A percentile compares a stretch with the other conserved stretches of the same genome.
phyloP scores from a whole-genome alignment of 2,888 invertebrate species.

The Cosmia pyralina region DNA sequence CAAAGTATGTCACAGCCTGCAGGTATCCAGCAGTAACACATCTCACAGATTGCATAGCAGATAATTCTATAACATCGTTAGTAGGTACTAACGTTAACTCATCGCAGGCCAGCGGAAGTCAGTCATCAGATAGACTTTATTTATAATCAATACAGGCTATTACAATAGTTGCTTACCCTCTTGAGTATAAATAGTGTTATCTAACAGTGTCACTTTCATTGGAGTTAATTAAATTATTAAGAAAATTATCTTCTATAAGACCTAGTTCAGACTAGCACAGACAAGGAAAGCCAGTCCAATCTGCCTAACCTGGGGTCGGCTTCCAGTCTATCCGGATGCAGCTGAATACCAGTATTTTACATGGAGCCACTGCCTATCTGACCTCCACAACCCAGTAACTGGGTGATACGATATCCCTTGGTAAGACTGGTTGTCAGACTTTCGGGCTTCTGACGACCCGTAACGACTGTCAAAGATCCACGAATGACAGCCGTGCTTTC shows the following conservation, averaged over 20 bases:
- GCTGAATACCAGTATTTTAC: no score
- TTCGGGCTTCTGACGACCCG: no score
- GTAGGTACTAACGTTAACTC: conserved; percentile 4
- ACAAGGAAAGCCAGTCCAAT: neutral
- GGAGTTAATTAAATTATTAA: neutral
- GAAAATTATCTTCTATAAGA: neutral
- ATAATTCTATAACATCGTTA: conserved; percentile 39
- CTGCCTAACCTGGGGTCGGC: no score
- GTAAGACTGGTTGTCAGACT: no score
- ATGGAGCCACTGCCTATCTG: no score
- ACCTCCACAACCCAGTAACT: no score
- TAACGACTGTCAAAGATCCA: no score
- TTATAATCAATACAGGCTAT: conserved; percentile 39
- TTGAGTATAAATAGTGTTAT: conserved; percentile 1
- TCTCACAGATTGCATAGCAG: conserved; percentile 30
- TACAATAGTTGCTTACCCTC: conserved; percentile 24
- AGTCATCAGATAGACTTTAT: conserved; percentile 33
- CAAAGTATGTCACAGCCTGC: neutral
- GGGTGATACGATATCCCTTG: no score
- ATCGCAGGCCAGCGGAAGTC: conserved; percentile 33
- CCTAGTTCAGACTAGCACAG: neutral
- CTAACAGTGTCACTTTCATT: conserved; percentile 27
- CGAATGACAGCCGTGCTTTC: no score
- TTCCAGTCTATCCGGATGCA: no score
- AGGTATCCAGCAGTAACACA: conserved; percentile 16